Conservation (phyloP, 2,797 vertebrate species). For the Danio aesculapii region DNA sequence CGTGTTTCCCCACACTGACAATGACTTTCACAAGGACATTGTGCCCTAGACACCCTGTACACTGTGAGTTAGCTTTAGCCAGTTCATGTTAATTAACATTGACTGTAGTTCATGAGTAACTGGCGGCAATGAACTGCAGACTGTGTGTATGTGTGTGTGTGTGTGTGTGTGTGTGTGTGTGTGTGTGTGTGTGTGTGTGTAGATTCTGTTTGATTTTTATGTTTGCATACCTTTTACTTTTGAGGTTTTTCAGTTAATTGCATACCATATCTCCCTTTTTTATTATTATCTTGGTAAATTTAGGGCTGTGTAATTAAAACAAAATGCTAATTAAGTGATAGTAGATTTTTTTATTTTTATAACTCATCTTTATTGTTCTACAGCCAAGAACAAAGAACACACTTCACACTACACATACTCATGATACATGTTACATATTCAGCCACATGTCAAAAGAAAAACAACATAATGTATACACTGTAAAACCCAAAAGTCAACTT, state of each 20-base stretch:
- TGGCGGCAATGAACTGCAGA: neutral
- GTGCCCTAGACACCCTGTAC: neutral
- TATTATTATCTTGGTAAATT: constrained; percentile 18
- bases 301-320: too few species aligned
- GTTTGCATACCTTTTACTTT: constrained; percentile 14
- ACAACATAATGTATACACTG: too few species aligned
- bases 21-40: constrained; percentile 15
- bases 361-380: too few species aligned
- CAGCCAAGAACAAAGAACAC: too few species aligned
- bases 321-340: too few species aligned
- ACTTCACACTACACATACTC: too few species aligned
- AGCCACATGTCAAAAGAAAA: too few species aligned
- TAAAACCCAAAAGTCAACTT: too few species aligned
- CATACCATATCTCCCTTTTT: constrained; percentile 40
- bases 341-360: too few species aligned
- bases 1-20: neutral
- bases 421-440: too few species aligned
- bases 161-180: constrained; percentile 29
- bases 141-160: constrained; percentile 36
- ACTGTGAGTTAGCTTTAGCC: constrained; percentile 1
- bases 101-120: constrained; percentile 1
- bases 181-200: constrained; percentile 33
- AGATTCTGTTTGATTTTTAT: neutral
- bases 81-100: neutral
- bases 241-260: constrained; percentile 21